Percentiles rank a stretch among this genome's conserved stretches.
Evolutionary conservation across 2,113 vertebrate species (phyloP).

Genomic region (Chrysochloris asiatica): DNA sequence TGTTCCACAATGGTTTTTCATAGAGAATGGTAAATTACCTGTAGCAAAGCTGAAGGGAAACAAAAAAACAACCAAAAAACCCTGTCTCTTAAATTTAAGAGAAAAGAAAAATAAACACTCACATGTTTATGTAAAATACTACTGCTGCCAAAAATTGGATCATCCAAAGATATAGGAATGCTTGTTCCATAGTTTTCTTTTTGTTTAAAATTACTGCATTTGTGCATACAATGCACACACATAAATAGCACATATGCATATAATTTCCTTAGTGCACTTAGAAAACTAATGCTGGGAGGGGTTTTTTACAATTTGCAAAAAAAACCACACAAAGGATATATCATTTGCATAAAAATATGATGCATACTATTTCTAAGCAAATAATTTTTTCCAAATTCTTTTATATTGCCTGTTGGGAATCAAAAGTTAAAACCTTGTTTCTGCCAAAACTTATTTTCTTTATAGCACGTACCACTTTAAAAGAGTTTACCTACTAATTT

Average conservation of each 20-base stretch:
- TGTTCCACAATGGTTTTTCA: conserved; percentile 30
- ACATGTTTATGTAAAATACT: neutral
- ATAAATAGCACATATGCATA: neutral
- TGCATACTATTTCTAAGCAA: conserved; percentile 48
- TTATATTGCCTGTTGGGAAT: neutral
- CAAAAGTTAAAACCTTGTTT: conserved; percentile 48
- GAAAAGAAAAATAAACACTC: neutral
- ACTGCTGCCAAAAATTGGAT: neutral
- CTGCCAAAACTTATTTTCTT: conserved; percentile 48
- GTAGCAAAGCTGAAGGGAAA: conserved; percentile 37
- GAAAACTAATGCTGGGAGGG: neutral
- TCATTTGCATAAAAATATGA: neutral
- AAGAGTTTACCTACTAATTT: neutral
- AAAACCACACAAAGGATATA: neutral
- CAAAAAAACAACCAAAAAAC: conserved; percentile 32
- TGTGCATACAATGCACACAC: neutral
- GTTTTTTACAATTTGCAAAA: neutral
- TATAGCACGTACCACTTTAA: neutral
- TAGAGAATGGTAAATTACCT: neutral
- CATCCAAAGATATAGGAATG: neutral
- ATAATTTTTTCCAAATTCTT: conserved; percentile 25
- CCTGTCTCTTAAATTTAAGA: conserved; percentile 15
- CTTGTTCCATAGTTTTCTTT: neutral
- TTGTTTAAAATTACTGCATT: conserved; percentile 30
- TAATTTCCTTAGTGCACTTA: neutral